These are phyloP conservation scores for Tipula confusa DNA, from an alignment of 2,888 invertebrate species.

Conservation along the genomic window DNA sequence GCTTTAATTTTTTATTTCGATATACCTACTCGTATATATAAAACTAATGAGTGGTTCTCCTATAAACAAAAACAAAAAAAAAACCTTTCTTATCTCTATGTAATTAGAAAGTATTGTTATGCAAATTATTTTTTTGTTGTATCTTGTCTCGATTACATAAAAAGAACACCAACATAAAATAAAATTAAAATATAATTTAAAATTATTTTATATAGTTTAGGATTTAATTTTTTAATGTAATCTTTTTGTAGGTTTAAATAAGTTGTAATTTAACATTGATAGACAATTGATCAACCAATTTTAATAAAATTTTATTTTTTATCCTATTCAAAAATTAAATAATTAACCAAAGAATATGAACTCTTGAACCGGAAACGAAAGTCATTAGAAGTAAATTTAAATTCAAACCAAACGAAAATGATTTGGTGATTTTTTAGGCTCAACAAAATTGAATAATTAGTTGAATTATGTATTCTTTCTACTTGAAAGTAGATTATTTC, in stretches of 20 bases:
- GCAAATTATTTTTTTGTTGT: background rate
- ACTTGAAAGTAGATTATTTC: no score
- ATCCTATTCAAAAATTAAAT: no score
- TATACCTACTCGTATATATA: background rate
- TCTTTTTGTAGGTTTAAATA: background rate
- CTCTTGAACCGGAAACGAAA: no score
- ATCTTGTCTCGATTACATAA: background rate
- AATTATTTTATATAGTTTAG: conserved; percentile 16
- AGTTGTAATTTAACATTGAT: no score
- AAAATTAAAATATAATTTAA: background rate
- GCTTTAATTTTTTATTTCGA: background rate
- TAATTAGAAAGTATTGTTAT: conserved; percentile 25
- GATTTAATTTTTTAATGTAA: background rate
- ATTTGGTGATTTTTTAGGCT: no score
- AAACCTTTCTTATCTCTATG: background rate
- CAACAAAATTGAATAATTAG: no score
- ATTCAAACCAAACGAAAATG: no score
- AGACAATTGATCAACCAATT: no score
- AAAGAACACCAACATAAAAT: background rate
- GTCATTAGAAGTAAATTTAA: no score
- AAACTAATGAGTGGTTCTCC: background rate
- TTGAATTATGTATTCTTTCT: no score
- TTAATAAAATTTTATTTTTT: no score
- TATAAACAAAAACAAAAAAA: background rate
- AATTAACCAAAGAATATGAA: no score